Evolutionary conservation across 1,140 invertebrate genomes (phyloP), one percentile per base, ranked within the genome.

Genomic region (Palaemon carinicauda): DNA sequence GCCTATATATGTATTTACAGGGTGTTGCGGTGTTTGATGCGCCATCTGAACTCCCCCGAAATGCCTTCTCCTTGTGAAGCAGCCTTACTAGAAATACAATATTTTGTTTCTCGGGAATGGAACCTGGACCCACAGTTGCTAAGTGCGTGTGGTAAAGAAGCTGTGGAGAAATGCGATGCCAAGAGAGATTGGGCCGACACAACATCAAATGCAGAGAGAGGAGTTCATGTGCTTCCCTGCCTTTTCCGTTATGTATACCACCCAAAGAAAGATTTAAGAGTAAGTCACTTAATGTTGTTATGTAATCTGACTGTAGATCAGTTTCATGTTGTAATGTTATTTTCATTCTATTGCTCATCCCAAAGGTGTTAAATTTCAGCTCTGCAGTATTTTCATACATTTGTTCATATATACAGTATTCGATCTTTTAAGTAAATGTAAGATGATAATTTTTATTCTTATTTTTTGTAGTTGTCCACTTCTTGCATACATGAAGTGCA

Each of bases 81-180:
- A 78, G 95, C 96, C 29, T 92, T 99, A 41, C 93, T 99, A 24
- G 97, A 99, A 92, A 98, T 99, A 90, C 98, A 99, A 90, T 99
- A 98, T 91, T 99, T 99, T 92, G 94, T 99, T 75, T 95, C 97
- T 0, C 94, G 98, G 89, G 97, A 99, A 92, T 99, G 97, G 90
- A 97, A 96, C 90, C 91, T 99, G 65, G 98, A 99, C 93, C 95
- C 96, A 0, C 95, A 96, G 87, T 92, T 99, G 19, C 99, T 97
- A 90, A 94, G 94, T 90, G 94, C 95, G 15, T 99, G 98, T 91
- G 95, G 95, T 90, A 93, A 94, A 73, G 97, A 99, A 92, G 98
- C 98, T 4, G 92, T 94, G 3, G 94, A 93, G 53, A 92, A 96
- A 54, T 99, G 98, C 91, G 94, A 95, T 90, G 96, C 96, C 0